Conservation (phyloP, 2,888 invertebrate genomes). For the Lasioglossum zephyrum region DNA sequence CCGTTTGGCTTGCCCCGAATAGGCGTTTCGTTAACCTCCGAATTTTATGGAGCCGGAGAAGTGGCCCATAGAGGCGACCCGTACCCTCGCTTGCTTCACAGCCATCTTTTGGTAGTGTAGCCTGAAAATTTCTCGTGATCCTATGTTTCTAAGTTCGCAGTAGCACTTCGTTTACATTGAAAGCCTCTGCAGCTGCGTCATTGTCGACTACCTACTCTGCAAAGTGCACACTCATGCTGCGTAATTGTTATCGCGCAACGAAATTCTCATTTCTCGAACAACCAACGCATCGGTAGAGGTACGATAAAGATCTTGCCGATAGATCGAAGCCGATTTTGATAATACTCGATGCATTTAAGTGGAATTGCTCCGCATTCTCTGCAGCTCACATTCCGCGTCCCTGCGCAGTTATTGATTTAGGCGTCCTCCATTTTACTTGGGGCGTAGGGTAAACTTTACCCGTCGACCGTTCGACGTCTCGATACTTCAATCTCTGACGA, state of each 20-base stretch:
- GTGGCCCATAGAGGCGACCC: not conserved
- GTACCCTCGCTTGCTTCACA: not conserved
- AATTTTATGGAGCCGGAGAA: not conserved
- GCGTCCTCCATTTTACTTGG: slow-evolving; percentile 24
- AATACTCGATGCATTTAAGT: not conserved
- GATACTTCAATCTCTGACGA: not conserved
- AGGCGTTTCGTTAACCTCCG: not conserved
- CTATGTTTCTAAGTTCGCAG: not conserved
- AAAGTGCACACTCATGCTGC: not conserved
- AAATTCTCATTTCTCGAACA: not conserved
- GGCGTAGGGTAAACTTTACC: not conserved
- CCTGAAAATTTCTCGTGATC: not conserved
- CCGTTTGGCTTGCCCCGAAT: not conserved
- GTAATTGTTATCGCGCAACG: not conserved
- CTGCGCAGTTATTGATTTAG: slow-evolving; percentile 13
- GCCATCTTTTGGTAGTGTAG: not conserved
- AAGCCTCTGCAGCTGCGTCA: not conserved
- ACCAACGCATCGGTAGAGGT: not conserved
- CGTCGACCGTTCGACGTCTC: not conserved
- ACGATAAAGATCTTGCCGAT: not conserved
- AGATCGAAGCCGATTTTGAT: slow-evolving; percentile 1
- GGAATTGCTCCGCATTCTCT: slow-evolving; percentile 16
- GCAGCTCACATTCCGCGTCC: not conserved
- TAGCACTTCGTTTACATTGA: no score
- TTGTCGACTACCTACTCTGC: not conserved